Percentiles rank a stretch among this genome's conserved stretches.
Conservation (phyloP, 2,797 vertebrate genomes). For the Tolypeutes matacus region DNA sequence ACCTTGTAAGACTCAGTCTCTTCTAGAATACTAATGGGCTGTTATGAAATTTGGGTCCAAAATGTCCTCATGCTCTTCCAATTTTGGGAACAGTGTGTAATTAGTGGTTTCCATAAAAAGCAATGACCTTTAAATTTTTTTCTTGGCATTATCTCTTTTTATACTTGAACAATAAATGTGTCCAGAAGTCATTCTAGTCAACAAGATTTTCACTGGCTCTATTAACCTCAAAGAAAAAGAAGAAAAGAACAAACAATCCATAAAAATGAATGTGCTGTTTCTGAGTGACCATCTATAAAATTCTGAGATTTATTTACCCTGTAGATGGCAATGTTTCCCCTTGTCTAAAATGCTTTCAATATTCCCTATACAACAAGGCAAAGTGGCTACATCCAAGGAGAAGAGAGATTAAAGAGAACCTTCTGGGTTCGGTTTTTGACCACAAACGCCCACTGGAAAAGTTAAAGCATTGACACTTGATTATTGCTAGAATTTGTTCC, state of each 20-base stretch:
- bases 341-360: not conserved
- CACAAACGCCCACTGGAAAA: not conserved
- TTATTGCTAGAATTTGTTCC: not conserved
- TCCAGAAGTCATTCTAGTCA: conserved; percentile 85
- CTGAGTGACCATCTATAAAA: not conserved
- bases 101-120: conserved; percentile 74
- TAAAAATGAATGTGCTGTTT: not conserved
- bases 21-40: fast-evolving
- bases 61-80: conserved; percentile 57
- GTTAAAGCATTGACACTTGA: not conserved
- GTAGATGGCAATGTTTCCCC: conserved; percentile 55
- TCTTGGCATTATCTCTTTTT: conserved; percentile 76
- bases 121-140: conserved; percentile 73
- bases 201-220: conserved; percentile 76
- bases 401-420: not conserved
- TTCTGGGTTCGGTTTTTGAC: not conserved
- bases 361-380: not conserved
- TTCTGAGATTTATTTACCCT: not conserved
- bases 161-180: conserved; percentile 85
- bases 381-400: not conserved
- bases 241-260: not conserved
- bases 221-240: conserved; percentile 82
- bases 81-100: conserved; percentile 84
- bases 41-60: not conserved
- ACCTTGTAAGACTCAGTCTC: too few species aligned